phyloP scores from a whole-genome alignment of 1,140 invertebrate genomes.

The Oryctes rhinoceros region DNA sequence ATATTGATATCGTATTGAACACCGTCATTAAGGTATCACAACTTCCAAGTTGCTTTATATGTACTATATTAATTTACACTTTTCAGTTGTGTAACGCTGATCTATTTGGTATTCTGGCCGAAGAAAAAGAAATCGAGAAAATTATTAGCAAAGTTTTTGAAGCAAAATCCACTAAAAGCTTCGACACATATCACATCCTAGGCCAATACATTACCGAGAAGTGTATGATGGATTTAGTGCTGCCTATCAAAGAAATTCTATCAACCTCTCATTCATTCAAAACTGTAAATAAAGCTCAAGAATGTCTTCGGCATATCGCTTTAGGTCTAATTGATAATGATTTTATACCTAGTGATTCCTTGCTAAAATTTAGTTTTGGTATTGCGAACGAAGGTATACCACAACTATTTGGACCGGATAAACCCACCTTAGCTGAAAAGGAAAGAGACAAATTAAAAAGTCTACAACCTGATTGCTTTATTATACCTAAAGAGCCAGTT shows the following conservation, averaged over 20 bases:
- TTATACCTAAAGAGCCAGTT: conserved; percentile 74
- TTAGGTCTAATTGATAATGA: conserved; percentile 83
- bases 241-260: conserved; percentile 86
- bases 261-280: conserved; percentile 81
- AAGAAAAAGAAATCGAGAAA: conserved; percentile 91
- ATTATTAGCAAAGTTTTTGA: conserved; percentile 82
- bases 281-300: conserved; percentile 79
- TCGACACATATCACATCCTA: conserved; percentile 83
- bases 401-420: conserved; percentile 67
- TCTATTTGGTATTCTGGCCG: conserved; percentile 85
- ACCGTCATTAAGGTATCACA: conserved; percentile 79
- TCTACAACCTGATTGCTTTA: conserved; percentile 71
- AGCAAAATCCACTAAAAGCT: conserved; percentile 87
- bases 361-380: conserved; percentile 85
- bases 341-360: conserved; percentile 73
- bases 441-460: conserved; percentile 63
- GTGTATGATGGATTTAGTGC: conserved; percentile 77
- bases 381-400: conserved; percentile 82
- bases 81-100: conserved; percentile 81
- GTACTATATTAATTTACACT: conserved; percentile 29
- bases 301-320: conserved; percentile 80
- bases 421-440: conserved; percentile 63
- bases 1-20: conserved; percentile 81
- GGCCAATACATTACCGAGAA: conserved; percentile 81
- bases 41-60: not conserved